Evolutionary conservation across 1,140 invertebrate genomes (phyloP), one percentile per base, ranked within the genome.

Genomic region (Drosophila sp.): DNA sequence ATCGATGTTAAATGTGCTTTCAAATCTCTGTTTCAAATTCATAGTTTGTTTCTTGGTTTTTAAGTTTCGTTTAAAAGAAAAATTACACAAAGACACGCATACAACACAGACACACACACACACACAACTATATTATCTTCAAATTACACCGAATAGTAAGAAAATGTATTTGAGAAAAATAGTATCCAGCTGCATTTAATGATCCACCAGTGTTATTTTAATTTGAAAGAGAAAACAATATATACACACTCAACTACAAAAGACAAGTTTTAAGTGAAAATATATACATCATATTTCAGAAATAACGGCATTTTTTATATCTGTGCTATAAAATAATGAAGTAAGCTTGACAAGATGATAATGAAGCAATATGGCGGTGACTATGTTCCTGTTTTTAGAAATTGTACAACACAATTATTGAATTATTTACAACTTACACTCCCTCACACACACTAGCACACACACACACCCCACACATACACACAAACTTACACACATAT

Each of bases 311-410:
- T 2, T 21, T 2, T 2, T 21, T 21, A 21, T 29, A 34, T 48
- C 25, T 18, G 2, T 16, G 8, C 13, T 5, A 16, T 45, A 6
- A 34, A 32, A 21, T 46, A 59, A n/a, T n/a, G 1, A 50, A 50
- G 46, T 32, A 36, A 70, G 50, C 78, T 72, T 79, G 83, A 89
- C 83, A 89, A 80, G 77, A 80, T 78, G 83, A 89, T 89, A 89
- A 77, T 89, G 79, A 91, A 91, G 90, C 90, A 91, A 91, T 91
- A 91, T 91, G 90, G 90, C 90, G 90, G 90, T 91, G 90, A 91
- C 67, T 91, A 91, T 90, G 86, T 89, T 89, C 82, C 78, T 74
- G 72, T 62, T 74, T 72, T 29, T 65, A 78, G 75, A 74, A 58
- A 87, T 62, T 71, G 73, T 65, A 57, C 56, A 80, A 77, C 71